A percentile compares a stretch with the other conserved stretches of the same genome.
These are phyloP conservation scores for Gymnocypris eckloni DNA, from an alignment of 2,797 vertebrate species.

Conservation along the genomic window DNA sequence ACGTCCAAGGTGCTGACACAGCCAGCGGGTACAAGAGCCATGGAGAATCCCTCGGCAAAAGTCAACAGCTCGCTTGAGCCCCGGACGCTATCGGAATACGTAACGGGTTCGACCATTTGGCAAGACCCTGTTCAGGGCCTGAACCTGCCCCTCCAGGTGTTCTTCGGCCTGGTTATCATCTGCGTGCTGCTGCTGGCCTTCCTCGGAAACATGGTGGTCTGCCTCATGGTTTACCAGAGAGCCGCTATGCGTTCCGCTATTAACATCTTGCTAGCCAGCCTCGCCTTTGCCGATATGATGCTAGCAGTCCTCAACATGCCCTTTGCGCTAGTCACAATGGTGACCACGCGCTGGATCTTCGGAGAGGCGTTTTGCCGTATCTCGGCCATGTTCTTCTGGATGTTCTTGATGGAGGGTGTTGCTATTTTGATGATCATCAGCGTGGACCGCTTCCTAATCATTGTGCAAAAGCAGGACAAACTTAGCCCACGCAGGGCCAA, in stretches of 20 bases:
- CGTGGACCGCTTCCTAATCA: slow-evolving; percentile 96
- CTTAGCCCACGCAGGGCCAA: slow-evolving; percentile 94
- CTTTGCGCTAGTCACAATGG: slow-evolving; percentile 89
- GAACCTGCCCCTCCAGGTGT: slow-evolving; percentile 88
- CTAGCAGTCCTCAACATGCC: slow-evolving; percentile 96
- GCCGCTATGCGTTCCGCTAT: slow-evolving; percentile 98
- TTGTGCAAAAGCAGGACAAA: slow-evolving; percentile 96
- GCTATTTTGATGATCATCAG: slow-evolving; percentile 98
- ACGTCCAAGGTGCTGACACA: slow-evolving; percentile 70
- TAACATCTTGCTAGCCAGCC: slow-evolving; percentile 95
- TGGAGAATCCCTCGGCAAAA: slow-evolving; percentile 70
- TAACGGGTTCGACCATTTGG: slow-evolving; percentile 66
- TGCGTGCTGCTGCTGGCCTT: slow-evolving; percentile 90
- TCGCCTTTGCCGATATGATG: slow-evolving; percentile 97
- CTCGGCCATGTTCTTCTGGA: slow-evolving; percentile 97
- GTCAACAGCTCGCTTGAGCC: slow-evolving; percentile 66
- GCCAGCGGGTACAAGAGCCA: slow-evolving; percentile 56
- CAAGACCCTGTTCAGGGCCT: slow-evolving; percentile 77
- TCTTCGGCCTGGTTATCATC: slow-evolving; percentile 88
- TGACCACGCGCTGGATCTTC: slow-evolving; percentile 92
- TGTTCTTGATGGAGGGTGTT: slow-evolving; percentile 93
- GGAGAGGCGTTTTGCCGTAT: slow-evolving; percentile 90
- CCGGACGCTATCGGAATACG: slow-evolving; percentile 57
- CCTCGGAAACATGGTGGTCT: slow-evolving; percentile 94
- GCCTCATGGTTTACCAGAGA: slow-evolving; percentile 98